Percentiles rank a stretch among this genome's conserved stretches.
These are phyloP conservation scores for Oxycera nigricornis DNA, from an alignment of 2,888 invertebrate genomes.

Conservation along the genomic window DNA sequence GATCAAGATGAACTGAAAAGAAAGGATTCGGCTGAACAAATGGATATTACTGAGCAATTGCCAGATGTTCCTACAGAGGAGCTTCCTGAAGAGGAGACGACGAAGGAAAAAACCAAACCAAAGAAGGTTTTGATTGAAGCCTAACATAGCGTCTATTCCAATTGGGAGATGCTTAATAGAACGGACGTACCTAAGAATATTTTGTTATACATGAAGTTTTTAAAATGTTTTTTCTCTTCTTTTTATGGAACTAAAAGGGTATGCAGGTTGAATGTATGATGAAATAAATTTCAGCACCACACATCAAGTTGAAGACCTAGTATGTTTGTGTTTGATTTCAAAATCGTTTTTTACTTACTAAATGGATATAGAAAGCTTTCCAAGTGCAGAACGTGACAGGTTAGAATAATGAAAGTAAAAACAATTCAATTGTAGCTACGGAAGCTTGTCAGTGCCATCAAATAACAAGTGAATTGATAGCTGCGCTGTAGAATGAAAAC, in stretches of 20 bases:
- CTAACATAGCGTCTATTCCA: constrained; percentile 45
- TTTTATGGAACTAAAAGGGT: neutral
- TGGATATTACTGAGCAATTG: constrained; percentile 50
- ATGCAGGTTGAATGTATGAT: neutral
- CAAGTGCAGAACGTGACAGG: too few species aligned
- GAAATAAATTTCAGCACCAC: neutral
- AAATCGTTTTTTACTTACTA: too few species aligned
- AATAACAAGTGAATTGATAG: too few species aligned
- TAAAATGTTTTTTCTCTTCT: neutral
- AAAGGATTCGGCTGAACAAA: constrained; percentile 54
- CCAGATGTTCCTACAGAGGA: constrained; percentile 52
- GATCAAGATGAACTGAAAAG: constrained; percentile 54
- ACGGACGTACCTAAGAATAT: neutral
- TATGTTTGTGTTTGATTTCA: too few species aligned
- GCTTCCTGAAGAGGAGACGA: constrained; percentile 50
- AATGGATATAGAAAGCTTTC: too few species aligned
- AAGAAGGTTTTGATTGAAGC: constrained; percentile 56
- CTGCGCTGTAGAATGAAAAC: too few species aligned
- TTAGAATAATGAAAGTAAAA: too few species aligned
- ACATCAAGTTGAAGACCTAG: too few species aligned
- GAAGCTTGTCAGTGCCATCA: too few species aligned
- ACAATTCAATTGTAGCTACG: too few species aligned
- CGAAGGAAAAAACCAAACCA: constrained; percentile 47
- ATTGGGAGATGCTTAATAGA: neutral
- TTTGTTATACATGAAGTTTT: constrained; percentile 15